A percentile compares a stretch with the other conserved stretches of the same genome.
Conservation (phyloP, 2,888 invertebrate genomes). For the Podotricha telesiphe region DNA sequence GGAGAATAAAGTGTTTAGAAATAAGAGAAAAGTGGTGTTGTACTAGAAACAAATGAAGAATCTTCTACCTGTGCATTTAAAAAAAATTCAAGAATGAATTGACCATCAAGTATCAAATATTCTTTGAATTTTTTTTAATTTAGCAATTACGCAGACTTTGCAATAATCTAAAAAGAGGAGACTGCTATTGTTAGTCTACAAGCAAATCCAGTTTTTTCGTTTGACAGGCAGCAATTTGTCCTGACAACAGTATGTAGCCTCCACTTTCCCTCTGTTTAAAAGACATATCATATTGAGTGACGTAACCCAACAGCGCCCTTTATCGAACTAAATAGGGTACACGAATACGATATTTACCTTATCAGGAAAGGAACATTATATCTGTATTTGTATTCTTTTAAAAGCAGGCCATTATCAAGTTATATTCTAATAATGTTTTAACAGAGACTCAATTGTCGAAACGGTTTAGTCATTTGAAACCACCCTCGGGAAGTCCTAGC, state of each 20-base stretch:
- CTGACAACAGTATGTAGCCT: neutral
- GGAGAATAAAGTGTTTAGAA: too few relatives aligned
- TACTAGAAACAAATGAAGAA: too few relatives aligned
- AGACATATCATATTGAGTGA: neutral
- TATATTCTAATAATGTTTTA: neutral
- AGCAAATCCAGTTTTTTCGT: too few relatives aligned
- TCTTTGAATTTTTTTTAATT: too few relatives aligned
- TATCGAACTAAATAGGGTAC: neutral
- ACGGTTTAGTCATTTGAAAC: neutral
- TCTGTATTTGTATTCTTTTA: neutral
- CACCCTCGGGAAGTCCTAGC: constrained; percentile 6
- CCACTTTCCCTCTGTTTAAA: neutral
- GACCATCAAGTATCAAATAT: too few relatives aligned
- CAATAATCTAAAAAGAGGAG: too few relatives aligned
- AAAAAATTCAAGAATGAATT: too few relatives aligned
- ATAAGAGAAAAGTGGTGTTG: too few relatives aligned
- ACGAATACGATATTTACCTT: neutral
- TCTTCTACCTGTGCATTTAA: too few relatives aligned
- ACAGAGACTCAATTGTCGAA: neutral
- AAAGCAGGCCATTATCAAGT: neutral
- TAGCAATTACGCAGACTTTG: too few relatives aligned
- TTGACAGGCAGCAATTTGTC: neutral
- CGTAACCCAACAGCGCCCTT: neutral
- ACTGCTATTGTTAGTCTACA: too few relatives aligned
- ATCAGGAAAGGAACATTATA: neutral